phyloP scores from a whole-genome alignment of 53 echinoderm and acorn worm species.

The Antedon mediterranea region DNA sequence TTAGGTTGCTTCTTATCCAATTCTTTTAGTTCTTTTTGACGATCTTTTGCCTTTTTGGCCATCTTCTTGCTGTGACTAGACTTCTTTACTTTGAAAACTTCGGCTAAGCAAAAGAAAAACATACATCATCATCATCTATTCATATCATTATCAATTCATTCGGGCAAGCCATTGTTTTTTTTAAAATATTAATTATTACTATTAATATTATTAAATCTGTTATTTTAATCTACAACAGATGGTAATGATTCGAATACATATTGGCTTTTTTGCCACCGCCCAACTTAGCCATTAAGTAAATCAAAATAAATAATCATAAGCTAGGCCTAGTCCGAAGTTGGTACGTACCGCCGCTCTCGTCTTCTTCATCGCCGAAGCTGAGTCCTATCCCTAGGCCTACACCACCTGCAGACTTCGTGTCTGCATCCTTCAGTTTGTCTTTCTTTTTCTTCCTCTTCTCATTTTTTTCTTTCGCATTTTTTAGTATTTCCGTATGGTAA shows the following conservation, averaged over 20 bases:
- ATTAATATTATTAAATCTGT: too few relatives aligned
- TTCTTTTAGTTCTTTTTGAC: constrained; percentile 31
- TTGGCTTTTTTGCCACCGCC: too few relatives aligned
- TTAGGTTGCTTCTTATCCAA: constrained; percentile 4
- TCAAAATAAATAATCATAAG: neutral
- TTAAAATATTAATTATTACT: too few relatives aligned
- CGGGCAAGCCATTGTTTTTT: too few relatives aligned
- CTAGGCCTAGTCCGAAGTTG: neutral
- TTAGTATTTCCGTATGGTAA: constrained; percentile 52
- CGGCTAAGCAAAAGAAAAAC: too few relatives aligned
- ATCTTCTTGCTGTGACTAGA: constrained; percentile 75
- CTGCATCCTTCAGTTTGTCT: neutral
- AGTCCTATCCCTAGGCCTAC: constrained; percentile 10
- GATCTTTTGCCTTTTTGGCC: constrained; percentile 55
- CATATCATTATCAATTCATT: too few relatives aligned
- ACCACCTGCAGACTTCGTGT: neutral
- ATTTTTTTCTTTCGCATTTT: neutral
- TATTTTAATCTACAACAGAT: too few relatives aligned
- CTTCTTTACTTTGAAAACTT: constrained; percentile 87
- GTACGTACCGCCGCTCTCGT: constrained; percentile 17
- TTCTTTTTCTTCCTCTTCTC: neutral
- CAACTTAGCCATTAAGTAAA: neutral
- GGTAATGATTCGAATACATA: too few relatives aligned
- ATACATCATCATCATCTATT: too few relatives aligned
- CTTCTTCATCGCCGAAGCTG: constrained; percentile 69